Percentiles rank a stretch among this genome's conserved stretches.
Conservation (phyloP, 2,888 invertebrate species). For the Entomobrya proxima region DNA sequence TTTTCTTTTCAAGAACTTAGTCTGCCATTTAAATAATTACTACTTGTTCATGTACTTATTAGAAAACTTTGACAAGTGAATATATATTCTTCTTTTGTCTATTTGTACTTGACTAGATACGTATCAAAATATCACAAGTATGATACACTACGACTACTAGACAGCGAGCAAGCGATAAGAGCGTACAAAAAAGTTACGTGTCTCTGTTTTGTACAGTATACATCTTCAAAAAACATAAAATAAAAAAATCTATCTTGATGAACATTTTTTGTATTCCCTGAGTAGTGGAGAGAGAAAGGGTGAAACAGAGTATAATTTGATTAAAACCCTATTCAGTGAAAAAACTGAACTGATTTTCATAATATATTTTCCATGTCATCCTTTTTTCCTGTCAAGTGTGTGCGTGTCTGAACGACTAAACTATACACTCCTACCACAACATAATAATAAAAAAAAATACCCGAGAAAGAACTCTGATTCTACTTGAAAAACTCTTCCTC, state of each 20-base stretch:
- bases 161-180: slow-evolving; percentile 33
- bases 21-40: slow-evolving; percentile 8
- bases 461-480: slow-evolving; percentile 8
- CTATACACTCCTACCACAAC: neutral
- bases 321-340: neutral
- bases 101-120: slow-evolving; percentile 47
- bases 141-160: neutral
- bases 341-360: slow-evolving; percentile 32
- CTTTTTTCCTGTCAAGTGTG: slow-evolving; percentile 43
- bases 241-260: slow-evolving; percentile 9
- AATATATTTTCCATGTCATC: slow-evolving; percentile 45
- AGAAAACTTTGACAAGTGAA: slow-evolving; percentile 8
- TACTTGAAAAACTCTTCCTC: slow-evolving; percentile 26
- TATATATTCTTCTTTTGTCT: slow-evolving; percentile 18
- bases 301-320: slow-evolving; percentile 33
- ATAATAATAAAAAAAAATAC: neutral
- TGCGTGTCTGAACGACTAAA: slow-evolving; percentile 45
- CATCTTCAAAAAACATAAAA: neutral
- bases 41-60: neutral
- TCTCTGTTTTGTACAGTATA: neutral
- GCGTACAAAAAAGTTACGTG: slow-evolving; percentile 29
- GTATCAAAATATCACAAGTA: slow-evolving; percentile 31
- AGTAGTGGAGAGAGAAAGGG: neutral
- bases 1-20: neutral
- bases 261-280: neutral